Base-by-base conservation (phyloP, 2,113 vertebrate genomes). In the Hystrix cristata region DNA sequence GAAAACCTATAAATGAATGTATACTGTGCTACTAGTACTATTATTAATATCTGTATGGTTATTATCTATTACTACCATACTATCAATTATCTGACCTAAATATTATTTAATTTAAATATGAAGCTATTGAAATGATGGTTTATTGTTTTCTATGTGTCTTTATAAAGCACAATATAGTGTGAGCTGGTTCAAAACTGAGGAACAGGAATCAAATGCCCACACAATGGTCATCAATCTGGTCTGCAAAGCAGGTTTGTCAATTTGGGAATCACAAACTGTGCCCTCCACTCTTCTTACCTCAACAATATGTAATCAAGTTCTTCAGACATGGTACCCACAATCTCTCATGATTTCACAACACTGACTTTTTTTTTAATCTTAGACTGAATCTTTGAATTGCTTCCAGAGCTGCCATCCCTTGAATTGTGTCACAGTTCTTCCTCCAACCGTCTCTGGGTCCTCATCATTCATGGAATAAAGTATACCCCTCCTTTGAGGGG, bases 11-110 rank as follows among this genome's bases (percentile, higher is more conserved):
- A 86, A 43, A 57, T 87, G 78, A 89, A 78, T 11, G 34, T 78
- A 55, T 34, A 34, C 48, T 34, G 16, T 51, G 31, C 15, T 29
- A 53, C 53, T 78, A 31, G 53, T 55, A 16, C 46, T 19, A 53
- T 53, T 53, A 16, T 76, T 29, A 53, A 18, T 51, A 51, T 31
- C 15, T 10, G 53, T 79, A 19, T 51, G 46, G 8, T 55, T 34
- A 51, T 10, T 79, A 53, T 31, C 15, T 78, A 34, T 53, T 79
- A 55, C 29, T 14, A 53, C 48, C 34, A 34, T 34, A 55, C 10
- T 55, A 65, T 65, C 55, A 57, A 31, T 48, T 76, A 71, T 71
- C 76, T 78, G 5, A 91, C 46, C 87, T 87, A 87, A 94, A 95
- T 74, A 59, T 59, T 87, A 43, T 71, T 87, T 62, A 3, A 71